Percentiles rank a stretch among this genome's conserved stretches.
These are phyloP conservation scores for Sesia apiformis DNA, from an alignment of 2,888 invertebrate species.

Conservation along the genomic window DNA sequence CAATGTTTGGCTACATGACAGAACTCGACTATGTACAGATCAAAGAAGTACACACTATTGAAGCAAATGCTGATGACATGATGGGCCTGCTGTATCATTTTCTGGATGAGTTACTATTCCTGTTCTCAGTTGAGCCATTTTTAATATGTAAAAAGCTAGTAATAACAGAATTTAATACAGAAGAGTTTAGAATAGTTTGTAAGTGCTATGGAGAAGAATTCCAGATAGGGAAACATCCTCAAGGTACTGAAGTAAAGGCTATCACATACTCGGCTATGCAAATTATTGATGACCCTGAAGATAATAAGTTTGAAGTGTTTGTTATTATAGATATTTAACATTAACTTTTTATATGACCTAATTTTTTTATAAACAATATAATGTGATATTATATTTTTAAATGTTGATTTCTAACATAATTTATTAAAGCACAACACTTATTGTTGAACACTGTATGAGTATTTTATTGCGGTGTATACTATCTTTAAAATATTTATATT, in stretches of 20 bases:
- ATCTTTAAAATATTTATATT: too few species aligned
- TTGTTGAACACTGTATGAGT: neutral
- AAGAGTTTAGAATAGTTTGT: conserved; percentile 87
- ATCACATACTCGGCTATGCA: conserved; percentile 99
- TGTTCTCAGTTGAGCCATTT: conserved; percentile 94
- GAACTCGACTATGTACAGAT: conserved; percentile 90
- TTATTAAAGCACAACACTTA: too few species aligned
- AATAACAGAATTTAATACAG: conserved; percentile 89
- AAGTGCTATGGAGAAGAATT: conserved; percentile 96
- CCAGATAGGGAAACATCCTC: conserved; percentile 93
- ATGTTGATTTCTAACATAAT: too few species aligned
- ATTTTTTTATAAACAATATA: too few species aligned
- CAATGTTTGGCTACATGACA: conserved; percentile 99
- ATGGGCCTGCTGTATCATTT: conserved; percentile 92
- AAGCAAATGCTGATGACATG: conserved; percentile 92
- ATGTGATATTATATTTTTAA: too few species aligned
- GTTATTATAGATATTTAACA: conserved; percentile 96
- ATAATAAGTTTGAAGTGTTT: conserved; percentile 89
- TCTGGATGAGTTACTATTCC: conserved; percentile 93
- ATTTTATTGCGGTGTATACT: too few species aligned
- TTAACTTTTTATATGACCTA: neutral
- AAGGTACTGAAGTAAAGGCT: conserved; percentile 98
- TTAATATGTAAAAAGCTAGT: conserved; percentile 90
- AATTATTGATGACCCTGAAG: conserved; percentile 81
- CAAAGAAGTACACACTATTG: conserved; percentile 83